A percentile compares a stretch with the other conserved stretches of the same genome.
Conservation (phyloP, 2,888 invertebrate species). For the Ormyrus nitidulus region DNA sequence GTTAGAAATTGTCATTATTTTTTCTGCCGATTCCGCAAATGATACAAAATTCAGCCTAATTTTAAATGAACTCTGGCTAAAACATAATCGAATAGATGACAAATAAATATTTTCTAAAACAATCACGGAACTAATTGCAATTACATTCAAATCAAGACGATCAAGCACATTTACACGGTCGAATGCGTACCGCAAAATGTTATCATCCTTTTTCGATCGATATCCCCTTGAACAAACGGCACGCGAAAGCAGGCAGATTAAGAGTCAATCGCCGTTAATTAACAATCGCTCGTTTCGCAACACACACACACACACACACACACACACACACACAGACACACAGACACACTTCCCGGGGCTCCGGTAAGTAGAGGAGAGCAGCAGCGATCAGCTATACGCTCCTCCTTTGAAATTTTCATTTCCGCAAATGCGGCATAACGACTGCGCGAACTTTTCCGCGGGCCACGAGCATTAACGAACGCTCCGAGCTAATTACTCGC, state of each 20-base stretch:
- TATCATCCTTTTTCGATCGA: no score
- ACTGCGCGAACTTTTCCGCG: slow-evolving; percentile 59
- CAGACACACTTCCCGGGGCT: no score
- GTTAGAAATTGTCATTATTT: slow-evolving; percentile 52
- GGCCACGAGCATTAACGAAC: slow-evolving; percentile 61
- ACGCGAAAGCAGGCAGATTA: no score
- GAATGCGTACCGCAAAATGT: no score
- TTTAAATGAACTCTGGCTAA: neutral
- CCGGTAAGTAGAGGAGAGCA: no score
- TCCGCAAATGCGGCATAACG: slow-evolving; percentile 50
- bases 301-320: neutral
- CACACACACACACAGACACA: no score
- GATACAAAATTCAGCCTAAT: neutral
- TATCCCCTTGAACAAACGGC: no score
- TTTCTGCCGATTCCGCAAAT: slow-evolving; percentile 23
- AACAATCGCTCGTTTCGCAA: neutral
- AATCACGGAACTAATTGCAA: no score
- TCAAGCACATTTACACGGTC: no score
- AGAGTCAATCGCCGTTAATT: neutral
- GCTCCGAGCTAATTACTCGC: slow-evolving; percentile 63
- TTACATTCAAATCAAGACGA: no score
- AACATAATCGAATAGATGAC: no score
- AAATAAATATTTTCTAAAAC: no score
- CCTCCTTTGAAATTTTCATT: slow-evolving; percentile 40
- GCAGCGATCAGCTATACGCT: neutral